Evolutionary conservation across 37 sponge, comb jelly and placozoan species (phyloP), one percentile per base, ranked within the genome.

Genomic region (Mnemiopsis leidyi): DNA sequence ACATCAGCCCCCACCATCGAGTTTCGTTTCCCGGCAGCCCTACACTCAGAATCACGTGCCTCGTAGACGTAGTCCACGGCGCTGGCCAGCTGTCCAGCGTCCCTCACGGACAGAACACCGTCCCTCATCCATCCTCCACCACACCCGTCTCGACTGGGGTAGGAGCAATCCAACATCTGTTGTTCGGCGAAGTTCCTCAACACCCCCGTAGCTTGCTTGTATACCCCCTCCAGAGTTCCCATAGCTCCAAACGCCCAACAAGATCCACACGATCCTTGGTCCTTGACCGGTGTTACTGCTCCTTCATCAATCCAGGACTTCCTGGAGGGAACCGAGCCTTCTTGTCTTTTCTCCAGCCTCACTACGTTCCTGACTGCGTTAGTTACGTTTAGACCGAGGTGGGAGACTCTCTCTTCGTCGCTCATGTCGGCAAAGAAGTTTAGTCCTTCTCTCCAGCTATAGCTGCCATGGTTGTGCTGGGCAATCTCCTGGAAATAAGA

Each of bases 161-260:
- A 71, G 75, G 75, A 23, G 23, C 75, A 71, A 25, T 71, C 75
- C 75, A 71, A 25, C 30, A 29, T 29, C 75, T 71, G 30, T 24
- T 71, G 21, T 24, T 71, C 75, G 7, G 75, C 75, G 75, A 71
- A 71, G 30, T 71, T 71, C 20, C 75, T 5, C 75, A 71, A 25
- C 3, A 71, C 75, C 2, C 75, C 75, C 3, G 75, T 28, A 3
- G 5, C 20, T 13, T 7, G 30, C 26, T n/a, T 28, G 75, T 71
- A 71, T 2, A 5, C 31, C 7, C 30, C 31, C 75, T 71, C 75
- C 23, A 71, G 75, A 18, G 30, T 24, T 71, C 75, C 75, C 30
- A 71, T 28, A 18, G 75, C 75, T 71, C 30, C 75, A 71, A 71
- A 71, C 26, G 75, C 31, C 75, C 75, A 71, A 25, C 75, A 71